These are phyloP conservation scores for Rhagium mordax DNA, from an alignment of 2,888 invertebrate genomes.

Conservation along the genomic window DNA sequence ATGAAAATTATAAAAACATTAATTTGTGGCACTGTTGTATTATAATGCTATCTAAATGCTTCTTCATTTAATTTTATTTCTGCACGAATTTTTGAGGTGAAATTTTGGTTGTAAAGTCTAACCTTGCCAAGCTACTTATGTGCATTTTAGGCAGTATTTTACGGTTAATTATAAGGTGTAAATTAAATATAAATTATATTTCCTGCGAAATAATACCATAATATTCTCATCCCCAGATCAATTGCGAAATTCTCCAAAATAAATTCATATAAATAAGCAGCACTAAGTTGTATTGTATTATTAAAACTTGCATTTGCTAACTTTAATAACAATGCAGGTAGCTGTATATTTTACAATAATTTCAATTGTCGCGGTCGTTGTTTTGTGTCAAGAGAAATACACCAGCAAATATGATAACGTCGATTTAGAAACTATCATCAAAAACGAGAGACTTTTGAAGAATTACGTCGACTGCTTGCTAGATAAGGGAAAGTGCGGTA, in stretches of 20 bases:
- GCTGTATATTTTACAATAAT: background rate
- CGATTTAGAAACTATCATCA: slow-evolving; percentile 8
- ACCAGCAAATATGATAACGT: slow-evolving; percentile 10
- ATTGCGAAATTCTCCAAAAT: background rate
- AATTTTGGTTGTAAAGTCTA: background rate
- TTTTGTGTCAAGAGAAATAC: slow-evolving; percentile 2
- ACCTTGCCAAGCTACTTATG: background rate
- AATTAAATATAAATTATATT: background rate
- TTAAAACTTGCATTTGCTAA: background rate
- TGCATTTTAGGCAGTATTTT: background rate
- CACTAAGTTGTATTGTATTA: background rate
- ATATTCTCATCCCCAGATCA: background rate
- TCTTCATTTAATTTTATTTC: too few relatives aligned
- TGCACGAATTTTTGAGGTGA: too few relatives aligned
- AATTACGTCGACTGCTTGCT: slow-evolving; percentile 17
- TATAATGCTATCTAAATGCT: too few relatives aligned
- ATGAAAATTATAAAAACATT: too few relatives aligned
- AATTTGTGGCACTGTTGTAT: too few relatives aligned
- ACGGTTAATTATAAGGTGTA: background rate
- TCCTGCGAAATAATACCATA: background rate
- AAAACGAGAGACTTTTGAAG: slow-evolving; percentile 16
- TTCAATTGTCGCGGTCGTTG: background rate
- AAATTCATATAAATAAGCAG: background rate
- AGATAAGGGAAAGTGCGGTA: background rate
- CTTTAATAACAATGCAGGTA: background rate